A percentile compares a stretch with the other conserved stretches of the same genome.
Evolutionary conservation across 2,888 invertebrate genomes (phyloP).

Genomic region (Diadegma fenestrale): DNA sequence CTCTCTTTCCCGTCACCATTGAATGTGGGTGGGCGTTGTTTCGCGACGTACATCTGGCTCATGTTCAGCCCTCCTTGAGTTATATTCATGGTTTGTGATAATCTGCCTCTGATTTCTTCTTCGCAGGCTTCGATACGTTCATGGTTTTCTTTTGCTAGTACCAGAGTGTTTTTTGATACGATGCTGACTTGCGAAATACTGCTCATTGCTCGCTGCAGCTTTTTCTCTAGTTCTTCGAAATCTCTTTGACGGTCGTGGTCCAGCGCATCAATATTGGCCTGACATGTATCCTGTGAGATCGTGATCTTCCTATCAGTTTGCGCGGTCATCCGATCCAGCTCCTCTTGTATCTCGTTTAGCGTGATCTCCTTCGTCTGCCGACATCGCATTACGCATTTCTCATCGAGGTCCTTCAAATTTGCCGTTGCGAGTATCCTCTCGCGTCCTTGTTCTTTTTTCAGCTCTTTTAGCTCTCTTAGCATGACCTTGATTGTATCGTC

Average conservation of each 20-base stretch:
- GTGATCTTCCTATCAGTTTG: too few species aligned
- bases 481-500: neutral
- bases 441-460: neutral
- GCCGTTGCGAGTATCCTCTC: neutral
- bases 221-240: too few species aligned
- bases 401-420: neutral
- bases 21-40: neutral
- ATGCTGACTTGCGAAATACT: too few species aligned
- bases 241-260: too few species aligned
- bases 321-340: too few species aligned
- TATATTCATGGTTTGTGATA: neutral
- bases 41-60: neutral
- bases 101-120: neutral
- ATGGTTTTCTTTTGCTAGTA: neutral
- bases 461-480: neutral
- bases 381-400: neutral
- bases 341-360: too few species aligned
- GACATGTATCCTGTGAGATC: too few species aligned
- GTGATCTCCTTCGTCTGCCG: too few species aligned
- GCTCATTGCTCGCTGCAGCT: too few species aligned
- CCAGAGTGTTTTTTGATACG: neutral
- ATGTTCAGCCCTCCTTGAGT: neutral
- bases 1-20: constrained; percentile 3
- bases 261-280: too few species aligned
- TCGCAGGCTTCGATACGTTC: neutral